Evolutionary conservation across 2,113 vertebrate genomes (phyloP).

Genomic region (Plectropomus leopardus): DNA sequence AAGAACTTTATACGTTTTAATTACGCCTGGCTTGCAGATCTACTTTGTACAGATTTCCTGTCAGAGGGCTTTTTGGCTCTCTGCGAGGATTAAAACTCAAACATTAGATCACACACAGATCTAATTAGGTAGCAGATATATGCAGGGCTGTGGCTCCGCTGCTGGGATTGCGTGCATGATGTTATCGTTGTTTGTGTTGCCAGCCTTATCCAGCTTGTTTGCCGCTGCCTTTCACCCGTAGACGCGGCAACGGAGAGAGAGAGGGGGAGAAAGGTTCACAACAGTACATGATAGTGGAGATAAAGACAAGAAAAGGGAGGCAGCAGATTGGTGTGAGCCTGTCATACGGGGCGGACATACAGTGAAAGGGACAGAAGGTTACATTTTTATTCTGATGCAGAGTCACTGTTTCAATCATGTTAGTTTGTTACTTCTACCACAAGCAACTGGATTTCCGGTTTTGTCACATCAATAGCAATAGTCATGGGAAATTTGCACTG

Average conservation of each 20-base stretch:
- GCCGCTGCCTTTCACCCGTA: constrained; percentile 12
- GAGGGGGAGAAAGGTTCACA: too few relatives aligned
- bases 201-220: constrained; percentile 44
- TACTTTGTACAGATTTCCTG: constrained; percentile 46
- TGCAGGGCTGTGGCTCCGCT: not conserved
- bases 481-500: constrained; percentile 9
- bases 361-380: not conserved
- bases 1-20: constrained; percentile 41
- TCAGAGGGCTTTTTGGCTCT: constrained; percentile 36
- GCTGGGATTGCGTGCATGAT: constrained; percentile 35
- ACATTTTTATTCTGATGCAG: not conserved
- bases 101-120: constrained; percentile 50
- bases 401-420: not conserved
- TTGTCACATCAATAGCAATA: constrained; percentile 9
- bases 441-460: not conserved
- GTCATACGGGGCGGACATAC: not conserved
- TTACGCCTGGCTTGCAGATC: constrained; percentile 31
- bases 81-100: constrained; percentile 53
- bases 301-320: constrained; percentile 21
- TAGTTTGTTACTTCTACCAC: not conserved
- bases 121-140: constrained; percentile 49
- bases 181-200: constrained; percentile 51
- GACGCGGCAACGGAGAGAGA: not conserved
- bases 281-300: constrained; percentile 15
- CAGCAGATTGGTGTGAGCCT: not conserved